Conservation (phyloP, 1,140 invertebrate species). For the Drosophila willistoni region DNA sequence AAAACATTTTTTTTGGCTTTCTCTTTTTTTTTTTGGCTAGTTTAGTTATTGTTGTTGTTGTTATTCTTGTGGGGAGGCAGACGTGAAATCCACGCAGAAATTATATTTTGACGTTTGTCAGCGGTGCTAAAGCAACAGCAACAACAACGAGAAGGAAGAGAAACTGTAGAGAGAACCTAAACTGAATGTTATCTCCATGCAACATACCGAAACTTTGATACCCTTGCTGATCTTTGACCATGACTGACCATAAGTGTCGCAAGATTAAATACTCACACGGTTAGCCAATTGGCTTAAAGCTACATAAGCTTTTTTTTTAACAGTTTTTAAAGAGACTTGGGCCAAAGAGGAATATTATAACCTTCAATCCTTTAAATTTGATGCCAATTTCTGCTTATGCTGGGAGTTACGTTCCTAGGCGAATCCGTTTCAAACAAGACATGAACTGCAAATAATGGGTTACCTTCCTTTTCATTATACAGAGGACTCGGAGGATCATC, state of each 20-base stretch:
- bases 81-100: constrained; percentile 77
- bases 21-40: constrained; percentile 35
- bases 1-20: constrained; percentile 32
- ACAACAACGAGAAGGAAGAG: constrained; percentile 18
- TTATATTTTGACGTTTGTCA: constrained; percentile 78
- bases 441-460: too few relatives aligned
- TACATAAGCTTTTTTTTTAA: too few relatives aligned
- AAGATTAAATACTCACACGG: too few relatives aligned
- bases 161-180: constrained; percentile 15
- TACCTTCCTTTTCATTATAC: too few relatives aligned
- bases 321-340: too few relatives aligned
- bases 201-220: background rate
- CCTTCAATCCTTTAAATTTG: too few relatives aligned
- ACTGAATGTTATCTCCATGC: constrained; percentile 29
- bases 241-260: background rate
- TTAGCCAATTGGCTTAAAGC: too few relatives aligned
- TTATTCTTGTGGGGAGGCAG: constrained; percentile 28
- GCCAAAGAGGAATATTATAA: too few relatives aligned
- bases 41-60: constrained; percentile 32
- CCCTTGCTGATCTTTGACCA: constrained; percentile 15
- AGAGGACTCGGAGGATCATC: too few relatives aligned
- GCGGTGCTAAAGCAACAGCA: constrained; percentile 23
- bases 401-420: too few relatives aligned
- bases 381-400: too few relatives aligned
- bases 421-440: too few relatives aligned